phyloP scores from a whole-genome alignment of 2,113 vertebrate genomes.

The Dolichallabes microphthalmus region DNA sequence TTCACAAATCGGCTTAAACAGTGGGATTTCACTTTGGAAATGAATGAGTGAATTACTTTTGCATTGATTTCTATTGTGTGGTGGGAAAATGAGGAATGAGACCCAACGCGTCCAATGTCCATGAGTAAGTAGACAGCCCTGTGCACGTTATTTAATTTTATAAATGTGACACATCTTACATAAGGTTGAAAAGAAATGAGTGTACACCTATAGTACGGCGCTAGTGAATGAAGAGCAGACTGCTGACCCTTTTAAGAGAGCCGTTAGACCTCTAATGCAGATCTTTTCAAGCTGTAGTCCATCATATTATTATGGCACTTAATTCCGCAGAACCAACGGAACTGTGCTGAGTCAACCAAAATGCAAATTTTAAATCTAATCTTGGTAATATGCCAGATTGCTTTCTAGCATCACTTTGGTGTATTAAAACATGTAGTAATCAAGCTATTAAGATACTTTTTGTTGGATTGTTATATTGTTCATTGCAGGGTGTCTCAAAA shows the following conservation, averaged over 20 bases:
- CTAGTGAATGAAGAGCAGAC: slow-evolving; percentile 65
- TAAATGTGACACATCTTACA: slow-evolving; percentile 62
- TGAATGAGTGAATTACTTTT: slow-evolving; percentile 74
- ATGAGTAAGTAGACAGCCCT: slow-evolving; percentile 58
- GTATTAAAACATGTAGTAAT: slow-evolving; percentile 63
- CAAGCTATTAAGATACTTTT: slow-evolving; percentile 43
- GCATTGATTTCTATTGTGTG: slow-evolving; percentile 76
- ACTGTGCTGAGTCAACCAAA: slow-evolving; percentile 69
- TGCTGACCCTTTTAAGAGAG: slow-evolving; percentile 72
- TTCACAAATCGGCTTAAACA: slow-evolving; percentile 69
- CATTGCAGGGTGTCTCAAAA: background rate
- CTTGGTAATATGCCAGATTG: slow-evolving; percentile 66
- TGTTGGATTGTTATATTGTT: slow-evolving; percentile 38
- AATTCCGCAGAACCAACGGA: slow-evolving; percentile 68
- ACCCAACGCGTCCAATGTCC: slow-evolving; percentile 55
- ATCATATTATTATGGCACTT: slow-evolving; percentile 72
- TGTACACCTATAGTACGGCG: slow-evolving; percentile 62
- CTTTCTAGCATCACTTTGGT: slow-evolving; percentile 62
- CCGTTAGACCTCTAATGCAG: slow-evolving; percentile 69
- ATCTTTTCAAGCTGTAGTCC: slow-evolving; percentile 73
- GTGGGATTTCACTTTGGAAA: slow-evolving; percentile 69
- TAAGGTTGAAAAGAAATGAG: slow-evolving; percentile 66
- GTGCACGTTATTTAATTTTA: slow-evolving; percentile 69
- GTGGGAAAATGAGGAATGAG: slow-evolving; percentile 63
- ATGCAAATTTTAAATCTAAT: slow-evolving; percentile 69